Base-by-base conservation (phyloP, 2,113 vertebrate species). In the Platichthys flesus region DNA sequence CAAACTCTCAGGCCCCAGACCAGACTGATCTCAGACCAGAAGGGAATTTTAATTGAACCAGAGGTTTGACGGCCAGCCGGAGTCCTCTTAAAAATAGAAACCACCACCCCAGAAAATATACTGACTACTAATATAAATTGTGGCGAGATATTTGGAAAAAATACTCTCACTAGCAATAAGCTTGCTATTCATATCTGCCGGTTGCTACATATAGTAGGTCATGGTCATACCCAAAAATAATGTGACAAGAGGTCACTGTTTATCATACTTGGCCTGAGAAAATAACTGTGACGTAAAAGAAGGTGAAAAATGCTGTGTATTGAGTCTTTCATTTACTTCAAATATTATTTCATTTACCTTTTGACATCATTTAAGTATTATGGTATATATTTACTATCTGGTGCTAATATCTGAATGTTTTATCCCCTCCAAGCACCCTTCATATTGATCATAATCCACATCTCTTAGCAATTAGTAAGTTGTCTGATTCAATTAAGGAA, bases 401-500 rank as follows among this genome's bases (percentile, higher is more conserved):
- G 40, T 42, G 12, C 40, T 42, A 3, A 42, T 42, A 42, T 13
- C 40, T 42, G 4, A 23, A 28, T 20, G 12, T 15, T 7, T 65
- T 40, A 20, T 14, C 10, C 35, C 35, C 6, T 21, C 10, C 4
- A 9, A 18, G 40, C 58, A 21, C 24, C 42, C 14, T 68, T 64
- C 13, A 45, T 6, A 49, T 57, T 62, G 45, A 55, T 15, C 67
- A 59, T 67, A 54, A 54, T 47, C 15, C n/a, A 61, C 56, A 51
- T 51, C 37, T 49, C 2, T 49, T 21, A 61, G 59, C 47, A 73
- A 68, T 79, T 54, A 76, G 51, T 40, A 28, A 40, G 42, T 26
- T 57, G 47, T 56, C 63, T 74, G 54, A 45, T 31, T 74, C 60
- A 42, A 70, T 26, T 70, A 35, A 28, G 21, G 21, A 21, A 67